Conservation (phyloP, 2,888 invertebrate species). For the Chrysolina americana region DNA sequence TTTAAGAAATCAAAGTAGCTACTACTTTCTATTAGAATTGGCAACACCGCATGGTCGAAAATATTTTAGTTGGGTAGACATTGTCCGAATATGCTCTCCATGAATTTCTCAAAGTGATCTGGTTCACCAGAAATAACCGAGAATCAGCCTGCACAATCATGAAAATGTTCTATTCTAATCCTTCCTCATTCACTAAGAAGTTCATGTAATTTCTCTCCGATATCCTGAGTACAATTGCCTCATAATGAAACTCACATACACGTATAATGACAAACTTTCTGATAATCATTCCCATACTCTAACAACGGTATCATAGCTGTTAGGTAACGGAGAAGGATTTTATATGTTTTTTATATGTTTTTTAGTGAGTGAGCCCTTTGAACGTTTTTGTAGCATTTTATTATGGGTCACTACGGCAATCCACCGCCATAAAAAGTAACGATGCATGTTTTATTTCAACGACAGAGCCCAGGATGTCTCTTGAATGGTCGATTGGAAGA, state of each 20-base stretch:
- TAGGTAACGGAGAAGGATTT: background rate
- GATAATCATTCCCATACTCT: too few relatives aligned
- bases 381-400: background rate
- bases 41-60: background rate
- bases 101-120: background rate
- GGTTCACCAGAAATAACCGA: background rate
- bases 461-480: conserved; percentile 8
- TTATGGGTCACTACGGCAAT: background rate
- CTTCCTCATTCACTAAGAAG: too few relatives aligned
- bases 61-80: conserved; percentile 7
- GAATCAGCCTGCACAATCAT: background rate
- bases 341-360: too few relatives aligned
- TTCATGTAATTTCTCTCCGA: too few relatives aligned
- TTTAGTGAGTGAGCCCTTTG: background rate
- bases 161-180: too few relatives aligned
- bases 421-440: background rate
- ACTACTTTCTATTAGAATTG: conserved; percentile 1
- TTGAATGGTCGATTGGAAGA: background rate
- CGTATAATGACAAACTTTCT: too few relatives aligned
- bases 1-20: background rate
- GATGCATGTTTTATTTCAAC: background rate
- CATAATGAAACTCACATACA: too few relatives aligned
- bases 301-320: background rate
- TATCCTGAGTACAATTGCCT: too few relatives aligned
- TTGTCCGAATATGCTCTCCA: conserved; percentile 11